These are phyloP conservation scores for Lasiommata megera DNA, from an alignment of 2,888 invertebrate genomes.

Conservation along the genomic window DNA sequence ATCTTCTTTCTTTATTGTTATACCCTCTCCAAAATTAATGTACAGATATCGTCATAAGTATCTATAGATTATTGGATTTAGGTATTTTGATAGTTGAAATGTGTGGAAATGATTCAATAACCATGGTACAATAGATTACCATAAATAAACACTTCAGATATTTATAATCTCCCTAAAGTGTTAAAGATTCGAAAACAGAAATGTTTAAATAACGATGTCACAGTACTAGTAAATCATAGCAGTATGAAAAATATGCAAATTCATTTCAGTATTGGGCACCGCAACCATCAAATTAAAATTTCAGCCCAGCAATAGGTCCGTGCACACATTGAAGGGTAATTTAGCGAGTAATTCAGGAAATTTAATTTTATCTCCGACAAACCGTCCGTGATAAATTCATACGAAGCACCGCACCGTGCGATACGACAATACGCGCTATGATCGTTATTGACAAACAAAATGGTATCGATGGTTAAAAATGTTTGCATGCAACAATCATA, in stretches of 20 bases:
- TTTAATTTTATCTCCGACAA: constrained; percentile 67
- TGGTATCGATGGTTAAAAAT: no score
- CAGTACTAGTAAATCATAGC: not conserved
- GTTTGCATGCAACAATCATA: no score
- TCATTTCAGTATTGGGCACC: constrained; percentile 35
- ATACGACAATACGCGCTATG: constrained; percentile 26
- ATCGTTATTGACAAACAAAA: constrained; percentile 20
- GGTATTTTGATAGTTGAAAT: no score
- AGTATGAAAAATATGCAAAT: constrained; percentile 21
- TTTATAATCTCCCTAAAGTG: no score
- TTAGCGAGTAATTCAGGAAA: constrained; percentile 61
- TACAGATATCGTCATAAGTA: no score
- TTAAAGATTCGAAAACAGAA: not conserved
- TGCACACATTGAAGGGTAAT: constrained; percentile 63
- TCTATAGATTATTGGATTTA: no score
- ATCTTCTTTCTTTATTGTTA: no score
- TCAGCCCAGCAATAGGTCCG: constrained; percentile 48
- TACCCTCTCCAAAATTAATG: no score
- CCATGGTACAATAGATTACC: no score
- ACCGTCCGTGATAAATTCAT: constrained; percentile 58
- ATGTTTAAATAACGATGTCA: not conserved
- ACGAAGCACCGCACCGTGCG: constrained; percentile 43
- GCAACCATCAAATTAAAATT: constrained; percentile 52
- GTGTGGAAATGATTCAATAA: no score
- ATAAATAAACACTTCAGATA: no score